Base-by-base conservation (phyloP, 2,113 vertebrate genomes). In the Excalfactoria chinensis region DNA sequence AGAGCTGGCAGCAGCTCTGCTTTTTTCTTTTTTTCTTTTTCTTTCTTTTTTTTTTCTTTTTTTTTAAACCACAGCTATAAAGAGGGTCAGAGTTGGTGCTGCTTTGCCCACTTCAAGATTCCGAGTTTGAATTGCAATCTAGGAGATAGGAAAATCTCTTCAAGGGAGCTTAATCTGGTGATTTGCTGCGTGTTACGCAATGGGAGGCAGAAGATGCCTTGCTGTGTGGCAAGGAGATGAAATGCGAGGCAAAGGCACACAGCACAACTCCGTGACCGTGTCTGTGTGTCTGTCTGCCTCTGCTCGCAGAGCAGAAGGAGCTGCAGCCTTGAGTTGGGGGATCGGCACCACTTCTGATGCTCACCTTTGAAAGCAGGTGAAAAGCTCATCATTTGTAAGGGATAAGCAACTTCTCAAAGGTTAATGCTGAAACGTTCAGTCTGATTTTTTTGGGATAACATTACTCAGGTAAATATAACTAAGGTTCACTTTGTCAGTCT, bases 101-200 rank as follows among this genome's bases (percentile, higher is more conserved):
- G 93, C 81, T 88, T 95, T 96, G 85, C 93, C 78, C 78, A 32
- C 93, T 86, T 93, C 68, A 88, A 88, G 86, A 93, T 88, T 92
- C 92, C 66, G 83, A 95, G 88, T 91, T 80, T 90, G 86, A 93
- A 90, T 94, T 96, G 93, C 91, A 94, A 97, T 96, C 96, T 97
- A 91, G 77, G 88, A 94, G 96, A 91, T 84, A 82, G 4, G 30
- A 85, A 93, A 95, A 93, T 97, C 26, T 96, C 94, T 97, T 95
- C 83, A 70, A 96, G 93, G 70, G 90, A 97, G 95, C 84, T 97
- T 74, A 95, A 97, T 95, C 95, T 10, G 9, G 89, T 88, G 88
- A 94, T 95, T 96, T 95, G 87, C 91, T 96, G 77, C 86, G 81
- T 94, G 97, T 98, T 98, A 98, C 53, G 97, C 98, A 98, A 98